phyloP scores from a whole-genome alignment of 2,797 vertebrate genomes.

The Astyanax mexicanus region DNA sequence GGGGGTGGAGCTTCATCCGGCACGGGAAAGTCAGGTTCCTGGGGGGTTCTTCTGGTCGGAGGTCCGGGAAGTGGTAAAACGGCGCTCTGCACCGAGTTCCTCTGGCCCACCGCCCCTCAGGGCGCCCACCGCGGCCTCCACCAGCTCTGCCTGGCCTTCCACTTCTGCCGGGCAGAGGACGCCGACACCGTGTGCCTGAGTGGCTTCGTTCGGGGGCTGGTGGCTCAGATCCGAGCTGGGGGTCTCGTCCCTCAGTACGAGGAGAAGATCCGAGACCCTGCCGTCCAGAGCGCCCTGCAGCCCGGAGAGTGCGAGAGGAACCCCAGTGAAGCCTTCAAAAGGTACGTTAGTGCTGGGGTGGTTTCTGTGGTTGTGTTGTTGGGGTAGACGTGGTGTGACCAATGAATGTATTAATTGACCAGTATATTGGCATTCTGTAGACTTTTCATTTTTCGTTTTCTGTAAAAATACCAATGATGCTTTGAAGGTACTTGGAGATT shows the following conservation, averaged over 20 bases:
- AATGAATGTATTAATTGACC: too few species aligned
- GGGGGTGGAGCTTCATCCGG: conserved; percentile 50
- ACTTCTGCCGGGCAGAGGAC: conserved; percentile 97
- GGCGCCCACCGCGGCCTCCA: conserved; percentile 87
- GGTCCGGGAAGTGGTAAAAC: conserved; percentile 97
- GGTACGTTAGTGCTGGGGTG: conserved; percentile 73
- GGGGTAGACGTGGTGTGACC: too few species aligned
- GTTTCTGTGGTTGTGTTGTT: too few species aligned
- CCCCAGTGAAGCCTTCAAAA: conserved; percentile 95
- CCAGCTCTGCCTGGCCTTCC: conserved; percentile 89
- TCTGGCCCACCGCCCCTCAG: conserved; percentile 91
- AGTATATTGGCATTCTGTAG: too few species aligned
- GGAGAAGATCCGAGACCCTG: conserved; percentile 90
- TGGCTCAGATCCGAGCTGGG: conserved; percentile 87
- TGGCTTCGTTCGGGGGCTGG: conserved; percentile 87
- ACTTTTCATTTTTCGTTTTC: too few species aligned
- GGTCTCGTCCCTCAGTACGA: conserved; percentile 89
- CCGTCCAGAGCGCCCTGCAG: conserved; percentile 87
- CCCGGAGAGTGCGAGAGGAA: conserved; percentile 95
- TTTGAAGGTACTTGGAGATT: too few species aligned
- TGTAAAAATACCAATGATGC: too few species aligned
- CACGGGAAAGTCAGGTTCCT: conserved; percentile 81
- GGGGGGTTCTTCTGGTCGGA: conserved; percentile 95
- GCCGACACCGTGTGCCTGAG: conserved; percentile 90
- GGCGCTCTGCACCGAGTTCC: conserved; percentile 91